These are phyloP conservation scores for Danaus plexippus DNA, from an alignment of 1,140 invertebrate genomes.

Conservation along the genomic window DNA sequence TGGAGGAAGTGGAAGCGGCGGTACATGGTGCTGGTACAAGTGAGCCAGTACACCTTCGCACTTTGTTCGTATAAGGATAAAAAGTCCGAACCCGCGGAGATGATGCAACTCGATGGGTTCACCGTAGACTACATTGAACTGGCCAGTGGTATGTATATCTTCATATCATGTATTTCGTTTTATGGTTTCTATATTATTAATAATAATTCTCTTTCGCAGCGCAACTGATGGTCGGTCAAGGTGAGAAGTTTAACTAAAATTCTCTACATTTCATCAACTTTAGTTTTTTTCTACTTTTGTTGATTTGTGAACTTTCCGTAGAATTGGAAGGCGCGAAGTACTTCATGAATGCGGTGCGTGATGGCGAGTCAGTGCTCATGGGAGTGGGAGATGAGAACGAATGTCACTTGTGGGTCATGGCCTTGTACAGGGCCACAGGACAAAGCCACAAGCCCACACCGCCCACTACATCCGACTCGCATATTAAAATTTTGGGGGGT, in stretches of 20 bases:
- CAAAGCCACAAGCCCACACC: conserved; percentile 99
- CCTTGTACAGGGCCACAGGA: conserved; percentile 98
- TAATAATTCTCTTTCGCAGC: conserved; percentile 73
- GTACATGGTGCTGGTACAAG: conserved; percentile 98
- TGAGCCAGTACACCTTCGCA: conserved; percentile 99
- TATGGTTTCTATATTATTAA: neutral
- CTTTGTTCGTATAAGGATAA: conserved; percentile 99
- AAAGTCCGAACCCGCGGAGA: conserved; percentile 98
- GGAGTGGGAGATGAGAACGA: conserved; percentile 99
- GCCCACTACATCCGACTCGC: conserved; percentile 84
- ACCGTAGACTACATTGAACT: conserved; percentile 99
- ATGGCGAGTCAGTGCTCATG: conserved; percentile 97
- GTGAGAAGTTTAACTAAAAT: conserved; percentile 45
- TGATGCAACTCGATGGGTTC: conserved; percentile 99
- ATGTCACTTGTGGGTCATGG: conserved; percentile 98
- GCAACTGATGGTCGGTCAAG: conserved; percentile 92
- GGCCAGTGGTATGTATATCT: conserved; percentile 78
- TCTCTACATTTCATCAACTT: no score
- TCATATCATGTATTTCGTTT: no score
- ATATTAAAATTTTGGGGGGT: conserved; percentile 72
- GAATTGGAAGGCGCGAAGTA: conserved; percentile 90
- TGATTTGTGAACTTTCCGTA: conserved; percentile 38
- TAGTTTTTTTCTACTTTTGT: no score
- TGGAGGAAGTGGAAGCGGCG: conserved; percentile 99
- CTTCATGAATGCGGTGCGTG: conserved; percentile 98